These are phyloP conservation scores for Anorthoa munda DNA, from an alignment of 2,888 invertebrate genomes.

Conservation along the genomic window DNA sequence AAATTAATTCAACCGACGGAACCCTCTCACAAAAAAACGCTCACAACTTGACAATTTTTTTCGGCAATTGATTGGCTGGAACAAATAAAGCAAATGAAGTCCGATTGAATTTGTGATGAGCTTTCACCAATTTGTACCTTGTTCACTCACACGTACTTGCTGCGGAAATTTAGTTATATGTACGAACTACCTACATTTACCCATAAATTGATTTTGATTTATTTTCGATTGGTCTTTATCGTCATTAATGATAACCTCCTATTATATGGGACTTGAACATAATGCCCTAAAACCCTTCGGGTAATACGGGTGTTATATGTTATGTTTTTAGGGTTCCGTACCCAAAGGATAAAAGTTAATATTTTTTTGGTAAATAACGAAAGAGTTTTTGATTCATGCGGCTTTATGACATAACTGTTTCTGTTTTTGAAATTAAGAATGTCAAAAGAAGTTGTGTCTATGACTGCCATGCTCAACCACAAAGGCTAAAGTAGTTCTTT, in stretches of 20 bases:
- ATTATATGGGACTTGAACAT: too few species aligned
- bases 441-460: too few species aligned
- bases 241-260: too few species aligned
- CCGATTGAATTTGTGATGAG: conserved; percentile 88
- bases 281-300: too few species aligned
- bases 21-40: conserved; percentile 51
- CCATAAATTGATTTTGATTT: conserved; percentile 8
- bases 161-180: conserved; percentile 16
- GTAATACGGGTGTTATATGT: too few species aligned
- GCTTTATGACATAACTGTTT: too few species aligned
- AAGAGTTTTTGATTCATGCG: too few species aligned
- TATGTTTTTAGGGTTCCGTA: too few species aligned
- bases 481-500: neutral
- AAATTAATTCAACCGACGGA: conserved; percentile 56
- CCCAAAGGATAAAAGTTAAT: too few species aligned
- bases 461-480: too few species aligned
- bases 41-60: conserved; percentile 75
- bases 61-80: conserved; percentile 86
- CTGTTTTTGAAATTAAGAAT: too few species aligned
- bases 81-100: conserved; percentile 87
- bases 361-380: too few species aligned
- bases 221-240: neutral
- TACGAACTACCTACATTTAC: neutral
- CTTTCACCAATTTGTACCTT: conserved; percentile 80
- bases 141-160: conserved; percentile 54